Base-by-base conservation (phyloP, 2,888 invertebrate species). In the Nomada ruficornis region DNA sequence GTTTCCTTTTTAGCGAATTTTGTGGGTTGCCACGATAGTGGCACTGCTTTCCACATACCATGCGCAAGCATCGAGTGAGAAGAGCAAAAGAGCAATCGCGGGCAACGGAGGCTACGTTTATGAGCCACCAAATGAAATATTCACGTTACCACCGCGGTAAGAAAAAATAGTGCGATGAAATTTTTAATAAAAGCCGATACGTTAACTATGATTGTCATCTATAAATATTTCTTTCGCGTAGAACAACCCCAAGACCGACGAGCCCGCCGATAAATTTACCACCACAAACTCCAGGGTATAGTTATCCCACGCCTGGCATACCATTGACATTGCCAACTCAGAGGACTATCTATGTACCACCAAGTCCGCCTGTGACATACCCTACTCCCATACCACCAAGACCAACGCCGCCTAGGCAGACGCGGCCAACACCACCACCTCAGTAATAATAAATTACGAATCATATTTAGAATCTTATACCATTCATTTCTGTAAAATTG, bases 21-120 rank as follows among this genome's bases (percentile, higher is more conserved):
- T 93, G 84, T 92, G 93, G 92, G 86, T 90, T 89, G 89, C 91
- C 90, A 90, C 91, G 15, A 59, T 93, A 29, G 90, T 93, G 91
- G 93, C 90, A 86, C 91, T 92, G 82, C 90, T 93, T 76, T 91
- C 91, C 84, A 89, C 91, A 71, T 88, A 90, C 78, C 80, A 91
- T 87, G 91, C 91, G 73, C 85, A 89, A 74, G 91, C 91, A 52
- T 91, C 90, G 77, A 91, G 86, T 81, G 90, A 89, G 82, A 89
- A 93, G 84, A 92, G 88, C 82, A 91, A 89, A 80, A 86, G 93
- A 78, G 94, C 93, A 42, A 93, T 94, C 82, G 87, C 85, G 23
- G 89, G 89, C 76, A 87, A 87, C 64, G 90, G 91, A 54, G 93
- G 93, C 26, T 94, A 94, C 65, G 44, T 88, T 18, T 94, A 94